Percentiles rank a stretch among this genome's conserved stretches.
Conservation (phyloP, 1,140 invertebrate species). For the Drosophila mayri region DNA sequence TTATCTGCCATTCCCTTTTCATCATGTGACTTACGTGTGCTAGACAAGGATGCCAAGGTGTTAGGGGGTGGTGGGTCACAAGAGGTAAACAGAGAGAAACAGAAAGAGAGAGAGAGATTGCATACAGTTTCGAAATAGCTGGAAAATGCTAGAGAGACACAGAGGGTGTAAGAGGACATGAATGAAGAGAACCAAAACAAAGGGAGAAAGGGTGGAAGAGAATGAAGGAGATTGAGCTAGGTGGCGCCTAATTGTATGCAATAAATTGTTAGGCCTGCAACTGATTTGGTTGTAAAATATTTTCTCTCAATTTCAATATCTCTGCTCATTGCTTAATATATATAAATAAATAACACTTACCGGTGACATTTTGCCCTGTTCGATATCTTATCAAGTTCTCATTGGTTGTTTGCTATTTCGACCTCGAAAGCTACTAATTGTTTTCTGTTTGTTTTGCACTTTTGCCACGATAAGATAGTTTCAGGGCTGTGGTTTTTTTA, state of each 20-base stretch:
- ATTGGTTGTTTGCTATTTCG: constrained; percentile 3
- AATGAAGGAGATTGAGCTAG: not conserved
- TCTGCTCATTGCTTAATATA: not conserved
- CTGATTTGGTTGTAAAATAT: not conserved
- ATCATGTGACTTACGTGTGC: constrained; percentile 11
- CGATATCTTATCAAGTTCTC: constrained; percentile 46
- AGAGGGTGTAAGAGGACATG: constrained; percentile 40
- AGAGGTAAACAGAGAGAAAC: not conserved
- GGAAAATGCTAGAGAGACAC: constrained; percentile 25
- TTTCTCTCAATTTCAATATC: no score
- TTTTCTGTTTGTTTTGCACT: constrained; percentile 11
- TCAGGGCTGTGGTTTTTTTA: constrained; percentile 1
- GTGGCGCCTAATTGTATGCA: constrained; percentile 43
- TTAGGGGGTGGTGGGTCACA: constrained; percentile 7
- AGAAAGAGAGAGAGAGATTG: constrained; percentile 23
- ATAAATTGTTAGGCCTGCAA: constrained; percentile 1
- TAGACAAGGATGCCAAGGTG: constrained; percentile 23
- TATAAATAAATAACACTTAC: constrained; percentile 38
- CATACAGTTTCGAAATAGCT: constrained; percentile 52
- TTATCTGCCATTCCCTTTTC: constrained; percentile 12
- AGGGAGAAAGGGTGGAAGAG: constrained; percentile 1
- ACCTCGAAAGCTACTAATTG: constrained; percentile 1
- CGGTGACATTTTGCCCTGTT: constrained; percentile 29
- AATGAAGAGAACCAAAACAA: constrained; percentile 61
- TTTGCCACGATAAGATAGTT: constrained; percentile 24